phyloP scores from a whole-genome alignment of 2,888 invertebrate genomes.

The Mythimna lalbum region DNA sequence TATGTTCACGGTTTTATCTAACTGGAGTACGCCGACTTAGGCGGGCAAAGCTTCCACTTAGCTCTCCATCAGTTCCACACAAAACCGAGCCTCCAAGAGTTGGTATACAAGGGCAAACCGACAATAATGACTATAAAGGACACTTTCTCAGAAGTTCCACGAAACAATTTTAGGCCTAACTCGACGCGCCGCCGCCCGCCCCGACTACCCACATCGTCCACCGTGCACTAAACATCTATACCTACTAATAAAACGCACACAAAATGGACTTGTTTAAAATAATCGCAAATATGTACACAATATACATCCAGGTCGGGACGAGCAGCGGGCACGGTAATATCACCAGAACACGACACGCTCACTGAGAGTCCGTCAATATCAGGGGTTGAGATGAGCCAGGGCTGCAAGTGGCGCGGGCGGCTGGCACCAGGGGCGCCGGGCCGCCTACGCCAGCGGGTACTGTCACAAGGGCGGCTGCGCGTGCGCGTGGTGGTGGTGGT shows the following conservation, averaged over 20 bases:
- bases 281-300: constrained; percentile 86
- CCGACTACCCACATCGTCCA: constrained; percentile 70
- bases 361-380: constrained; percentile 86
- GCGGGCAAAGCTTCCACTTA: constrained; percentile 71
- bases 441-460: constrained; percentile 96
- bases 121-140: constrained; percentile 80
- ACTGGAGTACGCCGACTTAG: constrained; percentile 69
- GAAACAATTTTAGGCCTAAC: constrained; percentile 82
- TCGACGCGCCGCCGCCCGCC: constrained; percentile 76
- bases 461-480: constrained; percentile 97
- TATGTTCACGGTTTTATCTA: constrained; percentile 75
- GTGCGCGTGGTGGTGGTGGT: constrained; percentile 92
- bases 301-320: constrained; percentile 73
- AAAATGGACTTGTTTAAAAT: constrained; percentile 78
- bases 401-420: constrained; percentile 67
- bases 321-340: constrained; percentile 75
- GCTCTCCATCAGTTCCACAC: constrained; percentile 37
- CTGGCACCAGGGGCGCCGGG: constrained; percentile 78
- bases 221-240: constrained; percentile 79
- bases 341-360: constrained; percentile 88
- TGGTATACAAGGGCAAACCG: constrained; percentile 77
- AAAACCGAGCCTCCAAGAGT: constrained; percentile 66
- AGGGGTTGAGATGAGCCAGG: constrained; percentile 77
- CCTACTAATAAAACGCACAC: constrained; percentile 83
- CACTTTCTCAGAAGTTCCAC: constrained; percentile 83